Conservation (phyloP, 2,888 invertebrate species). For the Tachystola acroxantha region DNA sequence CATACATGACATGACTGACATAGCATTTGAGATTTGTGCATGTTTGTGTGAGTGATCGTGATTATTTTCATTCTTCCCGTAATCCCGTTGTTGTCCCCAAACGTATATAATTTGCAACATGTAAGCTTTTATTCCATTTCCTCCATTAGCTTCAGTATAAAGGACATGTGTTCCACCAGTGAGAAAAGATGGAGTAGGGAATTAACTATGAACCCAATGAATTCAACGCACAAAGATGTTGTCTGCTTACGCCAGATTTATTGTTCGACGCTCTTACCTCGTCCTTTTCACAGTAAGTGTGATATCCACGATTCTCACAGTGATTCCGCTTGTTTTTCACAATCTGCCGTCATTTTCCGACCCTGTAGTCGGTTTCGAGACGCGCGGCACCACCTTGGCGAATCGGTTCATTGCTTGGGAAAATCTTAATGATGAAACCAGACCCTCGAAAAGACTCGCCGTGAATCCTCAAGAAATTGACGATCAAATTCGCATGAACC, state of each 20-base stretch:
- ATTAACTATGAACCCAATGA: slow-evolving; percentile 55
- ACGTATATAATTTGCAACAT: slow-evolving; percentile 28
- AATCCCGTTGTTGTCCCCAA: slow-evolving; percentile 22
- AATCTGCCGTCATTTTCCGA: slow-evolving; percentile 88
- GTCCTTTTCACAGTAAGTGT: slow-evolving; percentile 56
- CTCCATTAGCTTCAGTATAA: slow-evolving; percentile 18
- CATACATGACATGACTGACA: too few relatives aligned
- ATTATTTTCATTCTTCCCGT: slow-evolving; percentile 18
- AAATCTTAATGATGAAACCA: slow-evolving; percentile 87
- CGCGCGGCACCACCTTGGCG: slow-evolving; percentile 91
- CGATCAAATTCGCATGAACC: slow-evolving; percentile 70
- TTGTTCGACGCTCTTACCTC: slow-evolving; percentile 68
- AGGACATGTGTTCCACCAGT: slow-evolving; percentile 33
- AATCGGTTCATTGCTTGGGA: slow-evolving; percentile 90
- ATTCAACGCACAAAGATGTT: slow-evolving; percentile 54
- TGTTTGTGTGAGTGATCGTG: slow-evolving; percentile 6
- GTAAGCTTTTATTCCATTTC: slow-evolving; percentile 21
- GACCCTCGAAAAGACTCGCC: slow-evolving; percentile 82
- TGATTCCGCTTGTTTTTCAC: slow-evolving; percentile 60
- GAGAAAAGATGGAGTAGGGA: slow-evolving; percentile 44
- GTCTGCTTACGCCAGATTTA: slow-evolving; percentile 68
- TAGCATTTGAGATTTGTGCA: too few relatives aligned
- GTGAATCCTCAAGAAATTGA: slow-evolving; percentile 84
- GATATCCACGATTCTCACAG: slow-evolving; percentile 57
- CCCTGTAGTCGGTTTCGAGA: slow-evolving; percentile 94